Evolutionary conservation across 2,888 invertebrate species (phyloP), one percentile per base, ranked within the genome.

Genomic region (Schizaphis graminum): DNA sequence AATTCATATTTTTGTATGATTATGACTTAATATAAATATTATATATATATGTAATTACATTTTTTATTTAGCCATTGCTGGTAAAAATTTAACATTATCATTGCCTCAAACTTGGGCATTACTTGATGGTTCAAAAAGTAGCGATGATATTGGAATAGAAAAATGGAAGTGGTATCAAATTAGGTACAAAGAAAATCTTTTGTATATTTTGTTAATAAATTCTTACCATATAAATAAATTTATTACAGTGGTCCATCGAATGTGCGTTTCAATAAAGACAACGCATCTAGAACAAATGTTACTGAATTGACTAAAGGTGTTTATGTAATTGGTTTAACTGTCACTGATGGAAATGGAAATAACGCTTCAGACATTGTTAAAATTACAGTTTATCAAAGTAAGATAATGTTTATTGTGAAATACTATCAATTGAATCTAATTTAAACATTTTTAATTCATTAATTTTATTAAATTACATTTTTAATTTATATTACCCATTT

Each of bases 141-240:
- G 96, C 95, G 99, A 98, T 96, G 98, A 98, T 96, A 97, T 98
- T 95, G 97, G 97, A 95, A 98, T 99, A 95, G 97, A 97, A 49
- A 97, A 97, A 67, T 99, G 97, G 96, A 97, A 97, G 26, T 99
- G 99, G 99, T 97, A 97, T 95, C 98, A 98, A 96, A 96, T 98
- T 16, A 97, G 96, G 97, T 97, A 96, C 95, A 95, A 93, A n/a
- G 1, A 28, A 35, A 35, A 24, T 49, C 2, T 89, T 61, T 53
- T 67, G 13, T 16, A 49, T 53, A 26, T 44, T 84, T 92, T 26
- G 5, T 35, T 7, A 61, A 41, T 61, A 11, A 28, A 44, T 94
- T 77, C 8, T 35, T 21, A 8, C 8, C 67, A 8, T 88, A 61
- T 56, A 67, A 44, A 47, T 90, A 67, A 35, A 94, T 41, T 67